A percentile compares a stretch with the other conserved stretches of the same genome.
Evolutionary conservation across 1,140 invertebrate species (phyloP).

Genomic region (Calephelis nemesis): DNA sequence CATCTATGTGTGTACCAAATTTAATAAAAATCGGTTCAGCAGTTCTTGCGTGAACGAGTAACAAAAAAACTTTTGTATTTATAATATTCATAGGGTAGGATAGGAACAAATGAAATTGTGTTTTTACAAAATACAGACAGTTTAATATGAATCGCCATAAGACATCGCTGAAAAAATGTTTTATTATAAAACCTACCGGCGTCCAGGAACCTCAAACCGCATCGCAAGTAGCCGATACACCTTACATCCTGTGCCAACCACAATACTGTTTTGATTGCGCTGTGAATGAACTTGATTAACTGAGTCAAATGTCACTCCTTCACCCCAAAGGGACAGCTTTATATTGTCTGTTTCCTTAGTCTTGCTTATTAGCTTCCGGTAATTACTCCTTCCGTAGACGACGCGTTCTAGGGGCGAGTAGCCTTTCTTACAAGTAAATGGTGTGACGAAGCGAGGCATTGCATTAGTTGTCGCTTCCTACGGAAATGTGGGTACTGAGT

Average conservation of each 20-base stretch:
- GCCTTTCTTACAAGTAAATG: constrained; percentile 45
- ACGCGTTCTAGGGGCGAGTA: constrained; percentile 48
- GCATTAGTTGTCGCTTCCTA: constrained; percentile 59
- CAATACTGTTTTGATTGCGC: constrained; percentile 61
- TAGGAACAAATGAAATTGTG: no score
- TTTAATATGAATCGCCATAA: background rate
- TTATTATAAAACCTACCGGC: background rate
- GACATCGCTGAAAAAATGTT: background rate
- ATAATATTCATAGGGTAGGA: no score
- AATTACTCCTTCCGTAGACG: constrained; percentile 69
- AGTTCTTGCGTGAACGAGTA: no score
- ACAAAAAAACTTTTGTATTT: no score
- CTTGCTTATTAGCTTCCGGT: constrained; percentile 60
- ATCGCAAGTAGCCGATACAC: constrained; percentile 40
- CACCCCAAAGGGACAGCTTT: constrained; percentile 56
- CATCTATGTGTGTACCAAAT: no score
- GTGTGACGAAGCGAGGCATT: constrained; percentile 55
- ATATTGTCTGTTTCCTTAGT: constrained; percentile 68
- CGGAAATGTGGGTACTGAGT: constrained; percentile 49
- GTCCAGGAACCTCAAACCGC: constrained; percentile 23
- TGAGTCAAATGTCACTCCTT: constrained; percentile 72
- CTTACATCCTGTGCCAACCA: constrained; percentile 63
- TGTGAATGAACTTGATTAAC: constrained; percentile 65
- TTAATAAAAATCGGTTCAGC: no score
- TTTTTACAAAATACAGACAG: no score